Conservation (phyloP, 2,888 invertebrate species). For the Chymomyza caudatula region DNA sequence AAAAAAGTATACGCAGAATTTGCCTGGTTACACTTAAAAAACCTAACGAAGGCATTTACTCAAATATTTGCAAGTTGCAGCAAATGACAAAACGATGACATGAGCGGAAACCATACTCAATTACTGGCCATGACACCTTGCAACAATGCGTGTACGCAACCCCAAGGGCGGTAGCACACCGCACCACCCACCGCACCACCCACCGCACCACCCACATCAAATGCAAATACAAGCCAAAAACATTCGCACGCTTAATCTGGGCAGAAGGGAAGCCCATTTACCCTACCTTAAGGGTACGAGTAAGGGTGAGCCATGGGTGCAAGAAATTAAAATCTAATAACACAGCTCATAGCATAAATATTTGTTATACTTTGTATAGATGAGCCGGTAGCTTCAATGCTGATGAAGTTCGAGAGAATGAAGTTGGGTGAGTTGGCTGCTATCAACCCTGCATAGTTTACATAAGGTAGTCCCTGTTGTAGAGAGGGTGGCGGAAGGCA, state of each 20-base stretch:
- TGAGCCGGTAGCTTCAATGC: slow-evolving; percentile 43
- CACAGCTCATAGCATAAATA: slow-evolving; percentile 69
- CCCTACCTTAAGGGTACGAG: not conserved
- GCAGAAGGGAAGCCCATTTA: not conserved
- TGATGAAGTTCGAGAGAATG: slow-evolving; percentile 36
- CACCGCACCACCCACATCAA: slow-evolving; percentile 30
- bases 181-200: not conserved
- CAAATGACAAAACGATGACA: slow-evolving; percentile 54
- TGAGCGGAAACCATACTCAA: slow-evolving; percentile 57
- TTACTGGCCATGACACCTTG: slow-evolving; percentile 68
- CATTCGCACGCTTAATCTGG: slow-evolving; percentile 52
- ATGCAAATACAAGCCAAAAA: slow-evolving; percentile 60
- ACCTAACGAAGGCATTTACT: slow-evolving; percentile 60
- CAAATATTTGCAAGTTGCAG: slow-evolving; percentile 68
- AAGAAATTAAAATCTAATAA: slow-evolving; percentile 72
- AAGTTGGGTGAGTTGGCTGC: slow-evolving; percentile 5
- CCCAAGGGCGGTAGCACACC: not conserved
- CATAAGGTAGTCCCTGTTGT: slow-evolving; percentile 5
- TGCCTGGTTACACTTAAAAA: slow-evolving; percentile 32
- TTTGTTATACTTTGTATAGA: slow-evolving; percentile 63
- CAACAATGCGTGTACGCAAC: slow-evolving; percentile 38
- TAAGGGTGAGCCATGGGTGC: slow-evolving; percentile 60
- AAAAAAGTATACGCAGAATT: slow-evolving; percentile 44
- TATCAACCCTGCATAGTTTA: slow-evolving; percentile 31
- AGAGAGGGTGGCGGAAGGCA: slow-evolving; percentile 17